Evolutionary conservation across 2,888 invertebrate species (phyloP), one percentile per base, ranked within the genome.

Genomic region (Machimus rusticus): DNA sequence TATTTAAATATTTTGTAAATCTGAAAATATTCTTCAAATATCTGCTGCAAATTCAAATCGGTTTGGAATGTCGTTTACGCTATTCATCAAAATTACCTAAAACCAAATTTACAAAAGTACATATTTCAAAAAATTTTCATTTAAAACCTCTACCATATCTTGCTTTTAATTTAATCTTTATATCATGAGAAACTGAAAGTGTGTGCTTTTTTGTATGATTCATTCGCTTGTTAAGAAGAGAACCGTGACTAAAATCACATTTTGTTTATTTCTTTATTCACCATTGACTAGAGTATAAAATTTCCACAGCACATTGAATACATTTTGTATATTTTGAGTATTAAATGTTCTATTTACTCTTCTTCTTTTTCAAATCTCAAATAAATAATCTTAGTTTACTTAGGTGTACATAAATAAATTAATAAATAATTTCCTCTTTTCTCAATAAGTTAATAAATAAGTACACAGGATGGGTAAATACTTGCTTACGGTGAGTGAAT

Each of bases 241-340:
- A 82, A 82, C n/a, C 34, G 39, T 37, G 39, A 76, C 76, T 76
- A 37, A 76, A 34, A 76, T 37, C 39, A 37, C 76, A 76, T 76
- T 82, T 57, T 82, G 34, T 57, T 82, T 82, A 34, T 55, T 55
- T 81, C 16, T 81, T 82, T 82, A 57, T 82, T 82, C 39, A 51
- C 37, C 82, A 82, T 82, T 82, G 82, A 82, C 82, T 82, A 82
- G 82, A 82, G 82, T 82, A 82, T 82, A 82, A 82, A 82, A 82
- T 82, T 82, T 55, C 82, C 82, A 82, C 82, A 82, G 82, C 82
- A 82, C 82, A 82, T 82, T 57, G 57, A 82, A 82, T 82, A 82
- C 82, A 82, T 82, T 81, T 82, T 82, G 34, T 28, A 43, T 78
- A 43, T 46, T 43, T 57, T 82, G 82, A 82, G 82, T 82, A 82